Conservation (phyloP, 2,888 invertebrate species). For the Conistra vaccinii region DNA sequence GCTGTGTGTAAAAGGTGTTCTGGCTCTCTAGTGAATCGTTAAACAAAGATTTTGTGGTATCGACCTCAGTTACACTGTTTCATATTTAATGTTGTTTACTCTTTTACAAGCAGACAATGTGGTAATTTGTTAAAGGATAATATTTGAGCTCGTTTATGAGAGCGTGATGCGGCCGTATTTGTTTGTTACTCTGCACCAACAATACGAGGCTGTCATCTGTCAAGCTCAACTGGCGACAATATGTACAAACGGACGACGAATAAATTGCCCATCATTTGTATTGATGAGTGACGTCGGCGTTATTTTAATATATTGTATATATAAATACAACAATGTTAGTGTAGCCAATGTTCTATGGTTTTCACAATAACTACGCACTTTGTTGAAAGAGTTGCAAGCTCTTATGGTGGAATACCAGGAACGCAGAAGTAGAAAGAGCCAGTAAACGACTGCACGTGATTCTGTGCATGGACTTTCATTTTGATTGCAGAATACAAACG, state of each 20-base stretch:
- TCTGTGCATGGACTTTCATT: neutral
- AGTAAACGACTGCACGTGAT: neutral
- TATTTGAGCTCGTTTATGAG: slow-evolving; percentile 87
- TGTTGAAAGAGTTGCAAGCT: neutral
- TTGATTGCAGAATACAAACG: slow-evolving; percentile 2
- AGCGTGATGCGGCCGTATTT: slow-evolving; percentile 86
- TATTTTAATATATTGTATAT: slow-evolving; percentile 67
- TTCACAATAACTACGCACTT: slow-evolving; percentile 2
- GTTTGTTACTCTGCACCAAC: slow-evolving; percentile 83
- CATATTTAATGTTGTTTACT: slow-evolving; percentile 79
- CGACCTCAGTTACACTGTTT: slow-evolving; percentile 70
- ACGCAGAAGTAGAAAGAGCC: neutral
- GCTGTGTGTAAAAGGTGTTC: slow-evolving; percentile 69
- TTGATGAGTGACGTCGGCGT: slow-evolving; percentile 80
- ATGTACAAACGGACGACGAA: slow-evolving; percentile 82
- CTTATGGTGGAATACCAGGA: slow-evolving; percentile 13
- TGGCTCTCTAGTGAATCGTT: slow-evolving; percentile 69
- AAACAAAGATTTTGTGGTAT: slow-evolving; percentile 72
- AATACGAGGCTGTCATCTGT: slow-evolving; percentile 84
- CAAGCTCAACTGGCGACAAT: slow-evolving; percentile 88
- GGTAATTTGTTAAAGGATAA: slow-evolving; percentile 88
- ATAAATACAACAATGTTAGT: slow-evolving; percentile 63
- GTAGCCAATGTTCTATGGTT: slow-evolving; percentile 5
- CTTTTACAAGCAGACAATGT: slow-evolving; percentile 76
- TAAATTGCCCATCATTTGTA: slow-evolving; percentile 86